phyloP scores from a whole-genome alignment of 2,797 vertebrate species.

The Spinibarbus caldwelli region DNA sequence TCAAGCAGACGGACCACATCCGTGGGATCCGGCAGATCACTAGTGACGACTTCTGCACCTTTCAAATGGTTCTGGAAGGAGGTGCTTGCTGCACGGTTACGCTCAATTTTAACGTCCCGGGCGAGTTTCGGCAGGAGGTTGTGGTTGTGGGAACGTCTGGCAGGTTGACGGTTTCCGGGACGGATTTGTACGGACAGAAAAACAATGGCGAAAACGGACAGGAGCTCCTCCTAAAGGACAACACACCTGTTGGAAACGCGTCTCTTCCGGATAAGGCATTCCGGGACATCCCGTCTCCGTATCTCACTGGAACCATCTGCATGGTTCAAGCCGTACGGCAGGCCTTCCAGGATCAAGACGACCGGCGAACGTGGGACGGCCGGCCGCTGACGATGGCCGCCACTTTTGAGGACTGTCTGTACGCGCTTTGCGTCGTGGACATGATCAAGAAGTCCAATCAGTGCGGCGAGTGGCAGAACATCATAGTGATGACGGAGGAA shows the following conservation, averaged over 20 bases:
- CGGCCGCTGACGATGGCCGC: conserved; percentile 96
- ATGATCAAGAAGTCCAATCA: conserved; percentile 97
- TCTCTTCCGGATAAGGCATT: conserved; percentile 94
- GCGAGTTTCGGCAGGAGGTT: conserved; percentile 95
- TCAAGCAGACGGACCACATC: conserved; percentile 98
- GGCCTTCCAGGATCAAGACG: conserved; percentile 97
- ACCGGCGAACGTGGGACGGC: conserved; percentile 95
- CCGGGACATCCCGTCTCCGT: conserved; percentile 94
- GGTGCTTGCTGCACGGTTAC: conserved; percentile 97
- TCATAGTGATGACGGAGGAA: conserved; percentile 95
- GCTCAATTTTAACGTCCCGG: conserved; percentile 96
- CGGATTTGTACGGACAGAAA: conserved; percentile 93
- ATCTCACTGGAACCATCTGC: conserved; percentile 93
- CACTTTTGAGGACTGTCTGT: conserved; percentile 97
- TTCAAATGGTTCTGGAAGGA: conserved; percentile 96
- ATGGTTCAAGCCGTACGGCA: conserved; percentile 97
- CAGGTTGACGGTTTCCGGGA: conserved; percentile 87
- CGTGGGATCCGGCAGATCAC: conserved; percentile 98
- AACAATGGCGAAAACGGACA: conserved; percentile 80
- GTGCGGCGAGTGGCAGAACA: conserved; percentile 97
- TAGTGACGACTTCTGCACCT: conserved; percentile 98
- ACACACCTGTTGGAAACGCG: conserved; percentile 87
- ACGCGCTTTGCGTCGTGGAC: conserved; percentile 96
- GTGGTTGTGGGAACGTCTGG: conserved; percentile 89
- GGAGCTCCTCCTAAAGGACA: conserved; percentile 91